phyloP scores from a whole-genome alignment of 1,140 invertebrate species.

The Scaptomyza montana region DNA sequence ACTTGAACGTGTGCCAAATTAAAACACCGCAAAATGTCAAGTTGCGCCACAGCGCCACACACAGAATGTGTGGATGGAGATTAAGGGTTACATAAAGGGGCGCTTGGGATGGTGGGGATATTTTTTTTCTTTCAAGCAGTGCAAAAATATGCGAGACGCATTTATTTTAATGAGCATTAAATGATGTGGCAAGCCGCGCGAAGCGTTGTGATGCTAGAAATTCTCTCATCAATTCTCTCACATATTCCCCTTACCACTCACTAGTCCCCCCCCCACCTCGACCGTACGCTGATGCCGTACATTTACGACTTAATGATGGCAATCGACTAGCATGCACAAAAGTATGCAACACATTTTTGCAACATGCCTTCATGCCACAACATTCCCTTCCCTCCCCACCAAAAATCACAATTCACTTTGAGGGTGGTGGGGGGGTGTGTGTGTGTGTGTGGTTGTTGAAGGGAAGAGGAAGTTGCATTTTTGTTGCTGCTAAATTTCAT shows the following conservation, averaged over 20 bases:
- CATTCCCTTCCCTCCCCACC: neutral
- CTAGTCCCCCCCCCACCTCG: neutral
- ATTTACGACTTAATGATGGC: slow-evolving; percentile 80
- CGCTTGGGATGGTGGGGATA: too few relatives aligned
- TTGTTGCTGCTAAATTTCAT: slow-evolving; percentile 58
- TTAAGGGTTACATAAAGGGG: neutral
- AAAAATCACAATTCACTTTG: slow-evolving; percentile 58
- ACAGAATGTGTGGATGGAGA: too few relatives aligned
- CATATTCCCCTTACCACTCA: neutral
- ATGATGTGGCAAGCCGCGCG: slow-evolving; percentile 72
- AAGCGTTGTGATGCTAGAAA: neutral
- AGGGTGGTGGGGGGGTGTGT: neutral
- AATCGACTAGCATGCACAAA: slow-evolving; percentile 75
- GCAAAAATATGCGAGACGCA: slow-evolving; percentile 53
- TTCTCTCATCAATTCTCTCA: neutral
- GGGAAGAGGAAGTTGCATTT: neutral
- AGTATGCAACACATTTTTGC: slow-evolving; percentile 70
- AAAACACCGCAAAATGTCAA: slow-evolving; percentile 80
- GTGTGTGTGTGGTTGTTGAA: neutral
- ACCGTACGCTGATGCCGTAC: slow-evolving; percentile 28
- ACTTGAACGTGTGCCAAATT: slow-evolving; percentile 76
- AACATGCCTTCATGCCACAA: slow-evolving; percentile 32
- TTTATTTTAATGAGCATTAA: slow-evolving; percentile 81
- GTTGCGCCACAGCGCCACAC: too few relatives aligned
- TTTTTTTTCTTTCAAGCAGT: neutral